Evolutionary conservation across 1,140 invertebrate species (phyloP).

Genomic region (Hypothenemus hampei): DNA sequence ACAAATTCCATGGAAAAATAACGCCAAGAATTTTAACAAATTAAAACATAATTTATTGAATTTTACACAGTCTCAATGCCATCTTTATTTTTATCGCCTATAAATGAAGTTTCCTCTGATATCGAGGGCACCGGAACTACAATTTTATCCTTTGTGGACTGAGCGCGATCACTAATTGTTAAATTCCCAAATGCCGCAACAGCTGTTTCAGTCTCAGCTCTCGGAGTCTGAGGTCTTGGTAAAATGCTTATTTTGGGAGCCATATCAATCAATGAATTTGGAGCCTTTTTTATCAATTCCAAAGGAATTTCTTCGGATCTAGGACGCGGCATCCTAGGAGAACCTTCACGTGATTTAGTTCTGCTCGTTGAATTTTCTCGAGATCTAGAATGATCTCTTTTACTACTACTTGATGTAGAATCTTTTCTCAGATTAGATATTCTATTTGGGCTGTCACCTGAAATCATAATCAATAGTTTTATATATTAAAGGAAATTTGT

Average conservation of each 20-base stretch:
- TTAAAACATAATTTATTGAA: constrained; percentile 1
- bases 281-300: constrained; percentile 53
- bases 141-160: constrained; percentile 1
- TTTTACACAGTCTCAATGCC: constrained; percentile 64
- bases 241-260: constrained; percentile 41
- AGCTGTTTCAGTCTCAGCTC: constrained; percentile 28
- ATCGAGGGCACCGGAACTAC: constrained; percentile 36
- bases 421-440: constrained; percentile 32
- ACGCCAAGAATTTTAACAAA: no score
- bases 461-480: not conserved
- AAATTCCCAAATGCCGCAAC: not conserved
- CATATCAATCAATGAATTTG: constrained; percentile 44
- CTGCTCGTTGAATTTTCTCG: constrained; percentile 42
- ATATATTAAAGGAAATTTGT: no score
- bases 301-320: constrained; percentile 79
- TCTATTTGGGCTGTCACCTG: constrained; percentile 36
- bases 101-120: constrained; percentile 71
- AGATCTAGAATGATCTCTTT: constrained; percentile 35
- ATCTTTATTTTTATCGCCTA: constrained; percentile 52
- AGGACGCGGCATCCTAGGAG: constrained; percentile 66
- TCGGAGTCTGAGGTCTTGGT: constrained; percentile 42
- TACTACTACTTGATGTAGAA: constrained; percentile 9
- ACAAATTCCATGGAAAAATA: no score
- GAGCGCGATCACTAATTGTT: not conserved
- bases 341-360: constrained; percentile 61